These are phyloP conservation scores for Tubulanus polymorphus DNA, from an alignment of 2,888 invertebrate genomes.

Conservation along the genomic window DNA sequence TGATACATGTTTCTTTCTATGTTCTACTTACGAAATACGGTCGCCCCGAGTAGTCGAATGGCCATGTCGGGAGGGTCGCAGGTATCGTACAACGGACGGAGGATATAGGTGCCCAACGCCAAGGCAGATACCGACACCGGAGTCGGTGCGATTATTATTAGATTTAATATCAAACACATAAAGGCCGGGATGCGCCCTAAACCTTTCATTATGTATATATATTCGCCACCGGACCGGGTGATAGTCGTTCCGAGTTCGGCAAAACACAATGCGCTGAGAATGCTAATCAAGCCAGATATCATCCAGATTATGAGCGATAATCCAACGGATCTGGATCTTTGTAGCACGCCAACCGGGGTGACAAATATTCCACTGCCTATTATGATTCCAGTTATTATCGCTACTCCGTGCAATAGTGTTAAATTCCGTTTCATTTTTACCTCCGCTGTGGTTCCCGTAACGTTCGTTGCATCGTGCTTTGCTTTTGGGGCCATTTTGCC, in stretches of 20 bases:
- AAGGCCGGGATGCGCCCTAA: slow-evolving; percentile 49
- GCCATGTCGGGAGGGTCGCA: slow-evolving; percentile 39
- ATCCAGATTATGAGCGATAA: slow-evolving; percentile 85
- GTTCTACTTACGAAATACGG: slow-evolving; percentile 42
- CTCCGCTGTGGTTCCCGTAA: too few relatives aligned
- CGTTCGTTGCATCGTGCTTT: too few relatives aligned
- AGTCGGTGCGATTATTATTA: slow-evolving; percentile 45
- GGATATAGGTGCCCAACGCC: slow-evolving; percentile 46
- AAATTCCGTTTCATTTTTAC: slow-evolving; percentile 37
- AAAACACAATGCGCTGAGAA: slow-evolving; percentile 82
- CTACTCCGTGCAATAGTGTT: slow-evolving; percentile 35
- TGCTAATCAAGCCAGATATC: slow-evolving; percentile 70
- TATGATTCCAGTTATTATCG: slow-evolving; percentile 67
- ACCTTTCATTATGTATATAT: slow-evolving; percentile 56
- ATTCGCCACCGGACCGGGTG: slow-evolving; percentile 58
- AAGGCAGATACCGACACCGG: slow-evolving; percentile 45
- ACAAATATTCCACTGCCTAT: slow-evolving; percentile 95
- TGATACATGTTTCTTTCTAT: too few relatives aligned
- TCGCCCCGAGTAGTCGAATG: slow-evolving; percentile 34
- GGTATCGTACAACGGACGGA: slow-evolving; percentile 40
- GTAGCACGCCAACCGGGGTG: slow-evolving; percentile 84
- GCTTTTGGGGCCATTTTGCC: too few relatives aligned
- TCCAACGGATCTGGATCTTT: slow-evolving; percentile 67
- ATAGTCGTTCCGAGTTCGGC: slow-evolving; percentile 88
- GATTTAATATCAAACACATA: slow-evolving; percentile 46